Percentiles rank a stretch among this genome's conserved stretches.
Conservation (phyloP, 2,888 invertebrate species). For the Trichogramma evanescens region DNA sequence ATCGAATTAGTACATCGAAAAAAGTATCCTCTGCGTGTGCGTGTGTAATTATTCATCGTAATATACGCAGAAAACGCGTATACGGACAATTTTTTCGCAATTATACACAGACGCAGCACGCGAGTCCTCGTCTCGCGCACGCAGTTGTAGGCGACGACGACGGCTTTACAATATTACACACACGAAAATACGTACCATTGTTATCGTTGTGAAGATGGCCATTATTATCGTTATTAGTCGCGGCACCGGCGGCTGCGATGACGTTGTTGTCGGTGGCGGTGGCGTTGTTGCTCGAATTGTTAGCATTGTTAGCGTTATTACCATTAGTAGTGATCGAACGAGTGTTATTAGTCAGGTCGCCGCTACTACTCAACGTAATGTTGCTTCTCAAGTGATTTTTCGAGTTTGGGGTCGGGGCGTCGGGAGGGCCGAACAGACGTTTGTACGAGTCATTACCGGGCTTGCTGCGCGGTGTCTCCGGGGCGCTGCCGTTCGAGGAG, state of each 20-base stretch:
- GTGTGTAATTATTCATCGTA: too few species aligned
- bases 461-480: constrained; percentile 39
- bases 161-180: too few species aligned
- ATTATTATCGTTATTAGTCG: constrained; percentile 6
- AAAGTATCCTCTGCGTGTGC: too few species aligned
- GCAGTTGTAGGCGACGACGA: too few species aligned
- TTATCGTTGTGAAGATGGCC: constrained; percentile 29
- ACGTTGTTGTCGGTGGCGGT: constrained; percentile 35
- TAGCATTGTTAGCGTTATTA: constrained; percentile 19
- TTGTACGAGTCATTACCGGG: constrained; percentile 59
- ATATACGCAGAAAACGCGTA: too few species aligned
- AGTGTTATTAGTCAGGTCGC: constrained; percentile 24
- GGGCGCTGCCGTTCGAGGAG: constrained; percentile 35
- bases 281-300: constrained; percentile 29
- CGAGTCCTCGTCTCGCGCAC: too few species aligned
- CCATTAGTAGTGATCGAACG: constrained; percentile 18
- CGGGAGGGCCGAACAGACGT: constrained; percentile 55
- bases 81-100: too few species aligned
- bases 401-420: constrained; percentile 53
- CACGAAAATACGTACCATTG: constrained; percentile 29
- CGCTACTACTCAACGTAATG: constrained; percentile 53
- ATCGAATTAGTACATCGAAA: too few species aligned
- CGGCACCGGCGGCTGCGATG: constrained; percentile 7
- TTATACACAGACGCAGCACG: too few species aligned
- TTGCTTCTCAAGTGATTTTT: constrained; percentile 58